A percentile compares a stretch with the other conserved stretches of the same genome.
These are phyloP conservation scores for Ichneumon xanthorius DNA, from an alignment of 2,888 invertebrate species.

Conservation along the genomic window DNA sequence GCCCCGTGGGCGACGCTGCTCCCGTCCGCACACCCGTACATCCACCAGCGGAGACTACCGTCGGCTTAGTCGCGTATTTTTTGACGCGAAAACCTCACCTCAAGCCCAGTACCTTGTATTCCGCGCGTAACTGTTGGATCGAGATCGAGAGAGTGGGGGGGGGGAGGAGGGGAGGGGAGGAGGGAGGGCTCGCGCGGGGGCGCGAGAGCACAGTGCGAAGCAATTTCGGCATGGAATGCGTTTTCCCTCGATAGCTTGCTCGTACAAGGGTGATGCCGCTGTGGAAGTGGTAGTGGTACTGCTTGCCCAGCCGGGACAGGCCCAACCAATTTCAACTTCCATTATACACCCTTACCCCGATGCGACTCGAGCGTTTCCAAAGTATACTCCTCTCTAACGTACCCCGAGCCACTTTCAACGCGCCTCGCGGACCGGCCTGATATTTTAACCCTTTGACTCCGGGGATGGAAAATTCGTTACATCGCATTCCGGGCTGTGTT, in stretches of 20 bases:
- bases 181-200: slow-evolving; percentile 39
- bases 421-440: not conserved
- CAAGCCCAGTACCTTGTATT: slow-evolving; percentile 75
- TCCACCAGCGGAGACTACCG: slow-evolving; percentile 35
- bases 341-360: slow-evolving; percentile 82
- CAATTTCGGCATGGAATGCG: slow-evolving; percentile 84
- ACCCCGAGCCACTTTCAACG: not conserved
- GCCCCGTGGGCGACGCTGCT: slow-evolving; percentile 75
- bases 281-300: slow-evolving; percentile 58
- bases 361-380: slow-evolving; percentile 80
- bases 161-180: slow-evolving; percentile 26
- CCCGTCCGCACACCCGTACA: slow-evolving; percentile 22
- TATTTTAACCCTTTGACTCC: slow-evolving; percentile 4
- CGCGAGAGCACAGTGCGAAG: slow-evolving; percentile 78
- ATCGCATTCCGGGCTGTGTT: not conserved
- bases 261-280: slow-evolving; percentile 49
- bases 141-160: slow-evolving; percentile 29
- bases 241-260: slow-evolving; percentile 82
- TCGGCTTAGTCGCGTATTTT: slow-evolving; percentile 77
- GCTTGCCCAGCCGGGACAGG: slow-evolving; percentile 83
- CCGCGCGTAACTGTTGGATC: slow-evolving; percentile 58
- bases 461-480: not conserved
- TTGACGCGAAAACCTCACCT: slow-evolving; percentile 81
- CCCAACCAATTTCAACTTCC: slow-evolving; percentile 85
- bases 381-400: slow-evolving; percentile 63